Evolutionary conservation across 2,797 vertebrate species (phyloP), one percentile per base, ranked within the genome.

Genomic region (Coregonus sp.): DNA sequence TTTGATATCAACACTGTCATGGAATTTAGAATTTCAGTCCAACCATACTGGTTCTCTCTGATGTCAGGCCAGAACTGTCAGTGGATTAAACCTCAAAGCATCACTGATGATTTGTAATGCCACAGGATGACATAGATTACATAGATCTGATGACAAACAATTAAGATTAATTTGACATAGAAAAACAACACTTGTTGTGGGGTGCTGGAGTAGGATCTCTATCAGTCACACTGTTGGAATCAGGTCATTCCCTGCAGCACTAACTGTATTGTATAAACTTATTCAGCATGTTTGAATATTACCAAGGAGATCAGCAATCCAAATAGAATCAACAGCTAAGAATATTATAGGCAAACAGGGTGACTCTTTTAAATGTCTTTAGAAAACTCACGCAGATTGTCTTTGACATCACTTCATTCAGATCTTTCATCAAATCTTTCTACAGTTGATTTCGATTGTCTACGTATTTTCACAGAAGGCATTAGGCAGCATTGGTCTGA

Each of bases 11-110:
- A 77, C 81, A 14, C 81, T 75, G 40, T 47, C 40, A 47, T 9
- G 40, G 40, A 86, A 84, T 85, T 86, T 68, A 79, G 86, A 81
- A 82, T 88, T 80, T 86, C 88, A 79, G 75, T 88, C 35, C 31
- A 67, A 70, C n/a, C 72, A 56, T n/a, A 31, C 14, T 69, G 15
- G 52, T 11, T 54, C 1, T 18, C 75, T 65, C 74, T 92, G 90
- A 91, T 88, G 87, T 78, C 2, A 51, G 70, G 88, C 89, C 91
- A 92, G 83, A 12, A 78, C 78, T 72, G 75, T 84, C 85, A 82
- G 78, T 74, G 25, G 74, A 75, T 78, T 82, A 88, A 90, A 84
- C 80, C 81, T 81, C 76, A 80, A 74, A 86, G 78, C 84, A 82
- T 75, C 75, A 74, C 79, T 76, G 59, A 75, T 83, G 80, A 86